Base-by-base conservation (phyloP, 1,140 invertebrate species). In the Rhagoletis pomonella region DNA sequence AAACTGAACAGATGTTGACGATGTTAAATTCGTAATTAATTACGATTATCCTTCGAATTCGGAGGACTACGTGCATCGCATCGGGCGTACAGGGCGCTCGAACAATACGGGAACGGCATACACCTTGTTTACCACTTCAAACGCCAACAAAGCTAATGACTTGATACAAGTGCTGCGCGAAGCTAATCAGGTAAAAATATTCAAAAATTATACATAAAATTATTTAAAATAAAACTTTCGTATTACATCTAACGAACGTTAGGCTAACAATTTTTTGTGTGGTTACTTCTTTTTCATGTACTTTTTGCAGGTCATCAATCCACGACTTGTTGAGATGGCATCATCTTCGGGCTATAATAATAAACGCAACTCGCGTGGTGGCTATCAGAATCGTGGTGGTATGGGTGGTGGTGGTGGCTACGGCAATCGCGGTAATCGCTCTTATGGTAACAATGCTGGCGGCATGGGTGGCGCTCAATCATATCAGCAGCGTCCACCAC, bases 21-120 rank as follows among this genome's bases (percentile, higher is more conserved):
- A 99, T 94, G 98, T 99, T 87, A 99, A 99, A 94, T 99, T 99
- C 95, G 99, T 99, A 64, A 99, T 99, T 92, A 99, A 99, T 95
- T 99, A 97, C 95, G 99, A 99, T 94, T 99, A 99, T 94, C 99
- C 99, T 19, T 98, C 97, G 90, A 98, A 98, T 93, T 99, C 98
- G 62, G 99, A 99, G 94, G 99, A 99, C 94, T 99, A 99, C 94
- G 98, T 99, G 62, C 99, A 99, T 94, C 96, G 99, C 88, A 99
- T 99, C 93, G 99, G 99, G 86, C 96, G 99, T 91, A 99, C 99
- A 69, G 99, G 98, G 85, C 95, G 99, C 88, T 97, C 97, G 64
- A 97, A 98, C 90, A 98, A 93, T 88, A 98, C 97, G 58, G 99
- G 99, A 87, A 99, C 99, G 1, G 98, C 99, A 0, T 99, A 99